Base-by-base conservation (phyloP, 2,888 invertebrate genomes). In the Leptinotarsa rubiginosa region DNA sequence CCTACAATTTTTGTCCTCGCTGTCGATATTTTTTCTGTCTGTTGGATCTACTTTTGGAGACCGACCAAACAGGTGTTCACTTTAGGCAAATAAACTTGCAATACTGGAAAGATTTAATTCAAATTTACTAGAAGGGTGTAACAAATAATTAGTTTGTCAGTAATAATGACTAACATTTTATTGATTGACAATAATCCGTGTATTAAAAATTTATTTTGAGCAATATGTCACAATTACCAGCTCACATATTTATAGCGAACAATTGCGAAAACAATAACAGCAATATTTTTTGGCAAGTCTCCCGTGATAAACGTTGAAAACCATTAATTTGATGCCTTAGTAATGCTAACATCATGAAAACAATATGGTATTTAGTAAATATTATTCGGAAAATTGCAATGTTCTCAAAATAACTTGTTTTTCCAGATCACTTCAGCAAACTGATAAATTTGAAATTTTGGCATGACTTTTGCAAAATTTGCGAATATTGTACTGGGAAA, bases 341-440 rank as follows among this genome's bases (percentile, higher is more conserved):
- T 62, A 41, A 41, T 41, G 62, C 41, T 16, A 62, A 41, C 62
- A 62, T 13, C 41, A 62, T 62, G 7, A 62, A 25, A 31, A 62
- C 62, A 18, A 62, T 62, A 31, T 62, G 31, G 25, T 62, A 41
- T 62, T 62, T 31, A 41, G 62, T 18, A 62, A 41, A 62, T 31
- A 62, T 31, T 62, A n/a, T 62, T 62, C 18, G 31, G n/a, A 5
- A 15, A 25, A 25, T 62, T 52, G 47, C 22, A 31, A 25, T 69
- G 47, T 69, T 47, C 54, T 13, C 16, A 69, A 69, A 69, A 69
- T 69, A 69, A 56, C 56, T 47, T 69, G 69, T 69, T 69, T 67
- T 69, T 69, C 69, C 69, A 69, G 54, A 47, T 18, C 20, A 31
- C 4, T 50, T n/a, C n/a, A 12, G n/a, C 22, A 52, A 31, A 13